A percentile compares a stretch with the other conserved stretches of the same genome.
Conservation (phyloP, 2,113 vertebrate genomes). For the Urocolius indicus region DNA sequence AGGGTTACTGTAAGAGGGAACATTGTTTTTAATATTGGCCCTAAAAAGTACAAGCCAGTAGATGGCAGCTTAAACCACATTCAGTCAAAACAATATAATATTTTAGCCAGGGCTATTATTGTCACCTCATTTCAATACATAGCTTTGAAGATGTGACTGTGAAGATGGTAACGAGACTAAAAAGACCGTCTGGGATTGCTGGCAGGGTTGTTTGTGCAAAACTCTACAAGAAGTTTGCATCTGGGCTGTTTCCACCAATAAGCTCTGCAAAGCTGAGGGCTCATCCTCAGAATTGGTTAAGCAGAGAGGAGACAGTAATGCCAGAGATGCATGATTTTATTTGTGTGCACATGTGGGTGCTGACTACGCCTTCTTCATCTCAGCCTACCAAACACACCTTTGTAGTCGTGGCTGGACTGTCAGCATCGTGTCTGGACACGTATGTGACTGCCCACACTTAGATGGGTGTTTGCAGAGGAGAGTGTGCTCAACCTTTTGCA, state of each 20-base stretch:
- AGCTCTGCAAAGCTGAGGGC: background rate
- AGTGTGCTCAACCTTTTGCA: background rate
- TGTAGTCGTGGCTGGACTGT: background rate
- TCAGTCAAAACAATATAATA: slow-evolving; percentile 58
- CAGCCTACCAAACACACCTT: rapidly evolving
- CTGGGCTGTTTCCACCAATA: background rate
- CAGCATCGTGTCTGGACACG: rapidly evolving
- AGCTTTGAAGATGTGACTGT: background rate
- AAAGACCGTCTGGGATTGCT: background rate
- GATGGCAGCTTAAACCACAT: slow-evolving; percentile 72
- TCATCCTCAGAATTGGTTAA: background rate
- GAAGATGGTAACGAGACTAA: background rate
- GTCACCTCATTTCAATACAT: slow-evolving; percentile 11
- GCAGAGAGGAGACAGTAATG: background rate
- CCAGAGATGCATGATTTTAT: background rate
- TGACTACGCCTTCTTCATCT: background rate
- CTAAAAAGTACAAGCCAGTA: slow-evolving; percentile 67
- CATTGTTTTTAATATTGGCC: slow-evolving; percentile 45
- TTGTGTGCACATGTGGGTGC: background rate
- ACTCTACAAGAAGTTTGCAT: background rate
- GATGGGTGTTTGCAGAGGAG: background rate
- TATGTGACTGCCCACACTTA: rapidly evolving
- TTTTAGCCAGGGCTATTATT: slow-evolving; percentile 44
- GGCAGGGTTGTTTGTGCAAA: background rate
- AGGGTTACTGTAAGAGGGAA: slow-evolving; percentile 37